Evolutionary conservation across 2,888 invertebrate genomes (phyloP), one percentile per base, ranked within the genome.

Genomic region (Orchesella flavescens): DNA sequence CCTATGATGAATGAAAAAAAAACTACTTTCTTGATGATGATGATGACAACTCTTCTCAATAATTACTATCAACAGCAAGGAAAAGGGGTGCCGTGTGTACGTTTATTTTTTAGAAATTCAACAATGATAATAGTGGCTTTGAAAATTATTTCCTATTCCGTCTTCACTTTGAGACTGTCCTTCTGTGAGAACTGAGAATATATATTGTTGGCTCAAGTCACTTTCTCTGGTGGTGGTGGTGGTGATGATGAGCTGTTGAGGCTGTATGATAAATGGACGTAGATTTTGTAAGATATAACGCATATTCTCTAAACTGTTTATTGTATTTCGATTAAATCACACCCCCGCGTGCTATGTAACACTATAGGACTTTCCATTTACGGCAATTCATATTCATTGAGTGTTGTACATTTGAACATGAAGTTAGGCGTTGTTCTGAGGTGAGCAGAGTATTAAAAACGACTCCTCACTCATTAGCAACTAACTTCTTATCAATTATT

Each of bases 61-160:
- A 71, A 61, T 71, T 59, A 78, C 55, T 66, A 34, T 53, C 23
- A 12, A 5, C 24, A 4, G 34, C 24, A 24, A 44, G 19, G 13
- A 10, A 21, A 53, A 59, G 1, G n/a, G 34, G 12, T 65, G n/a
- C 23, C 15, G 65, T 65, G 43, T n/a, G 24, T 75, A 1, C 65
- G 10, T 21, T 63, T 65, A 19, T 63, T 61, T 34, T 34, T 34
- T 12, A 66, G 49, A n/a, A 49, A 49, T 49, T 49, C 49, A 15
- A n/a, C 49, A 15, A 49, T 49, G 49, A 15, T 12, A 49, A 49
- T 49, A 9, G 53, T 53, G 59, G 68, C 63, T 68, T 74, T 44
- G 34, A 68, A 76, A 68, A 72, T 69, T 65, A 44, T 76, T 82
- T 82, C 82, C 82, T 75, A 82, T 82, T 82, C 82, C 76, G 71